Evolutionary conservation across 2,797 vertebrate species (phyloP).

Genomic region (Brachyrhaphis roseni): DNA sequence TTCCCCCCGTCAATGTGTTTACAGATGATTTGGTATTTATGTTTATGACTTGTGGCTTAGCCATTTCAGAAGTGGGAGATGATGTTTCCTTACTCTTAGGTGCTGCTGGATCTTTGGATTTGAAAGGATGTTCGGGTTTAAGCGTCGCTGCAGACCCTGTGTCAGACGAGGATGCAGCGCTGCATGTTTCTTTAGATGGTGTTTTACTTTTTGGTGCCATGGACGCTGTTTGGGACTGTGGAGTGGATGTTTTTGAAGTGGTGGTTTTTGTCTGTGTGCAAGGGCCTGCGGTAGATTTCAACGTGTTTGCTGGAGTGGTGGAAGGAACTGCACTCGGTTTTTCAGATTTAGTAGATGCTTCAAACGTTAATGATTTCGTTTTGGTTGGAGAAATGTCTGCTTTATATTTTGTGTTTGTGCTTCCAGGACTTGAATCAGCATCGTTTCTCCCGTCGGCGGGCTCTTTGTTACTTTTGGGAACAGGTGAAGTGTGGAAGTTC

Average conservation of each 20-base stretch:
- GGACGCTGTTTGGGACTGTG: background rate
- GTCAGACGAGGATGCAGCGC: background rate
- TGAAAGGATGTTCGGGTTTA: background rate
- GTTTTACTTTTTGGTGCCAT: background rate
- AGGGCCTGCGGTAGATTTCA: background rate
- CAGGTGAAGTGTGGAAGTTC: background rate
- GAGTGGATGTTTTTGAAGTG: background rate
- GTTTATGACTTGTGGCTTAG: background rate
- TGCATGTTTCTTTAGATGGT: background rate
- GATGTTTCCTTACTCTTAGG: background rate
- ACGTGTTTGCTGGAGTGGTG: background rate
- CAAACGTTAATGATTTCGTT: background rate
- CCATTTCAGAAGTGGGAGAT: background rate
- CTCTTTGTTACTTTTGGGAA: background rate
- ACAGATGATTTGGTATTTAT: background rate
- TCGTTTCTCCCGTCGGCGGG: background rate
- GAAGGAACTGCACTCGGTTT: background rate
- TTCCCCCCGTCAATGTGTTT: background rate
- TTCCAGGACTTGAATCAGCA: background rate
- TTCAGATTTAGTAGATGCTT: background rate
- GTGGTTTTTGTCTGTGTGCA: background rate
- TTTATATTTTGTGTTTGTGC: background rate
- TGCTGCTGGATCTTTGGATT: background rate
- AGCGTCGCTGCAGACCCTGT: background rate
- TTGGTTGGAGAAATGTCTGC: constrained; percentile 3